Evolutionary conservation across 2,888 invertebrate species (phyloP).

Genomic region (Hirtodrosophila histrioides): DNA sequence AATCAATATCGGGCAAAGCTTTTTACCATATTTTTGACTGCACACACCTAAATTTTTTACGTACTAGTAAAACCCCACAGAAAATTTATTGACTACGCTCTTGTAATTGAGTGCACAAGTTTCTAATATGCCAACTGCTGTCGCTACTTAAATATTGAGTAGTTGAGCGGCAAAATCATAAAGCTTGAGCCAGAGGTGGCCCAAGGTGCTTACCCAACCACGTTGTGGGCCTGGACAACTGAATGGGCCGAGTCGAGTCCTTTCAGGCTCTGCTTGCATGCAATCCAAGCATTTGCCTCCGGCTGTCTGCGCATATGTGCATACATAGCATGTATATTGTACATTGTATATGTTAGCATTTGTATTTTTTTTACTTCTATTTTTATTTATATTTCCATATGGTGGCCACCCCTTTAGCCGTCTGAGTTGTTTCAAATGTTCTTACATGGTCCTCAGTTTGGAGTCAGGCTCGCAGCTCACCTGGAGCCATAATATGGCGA

Average conservation of each 20-base stretch:
- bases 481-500: slow-evolving; percentile 34
- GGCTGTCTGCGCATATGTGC: slow-evolving; percentile 50
- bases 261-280: slow-evolving; percentile 67
- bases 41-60: neutral
- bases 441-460: slow-evolving; percentile 25
- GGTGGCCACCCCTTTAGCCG: slow-evolving; percentile 40
- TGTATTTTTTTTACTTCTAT: slow-evolving; percentile 22
- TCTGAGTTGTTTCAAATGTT: slow-evolving; percentile 54
- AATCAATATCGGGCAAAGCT: too few species aligned
- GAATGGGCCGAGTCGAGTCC: slow-evolving; percentile 34
- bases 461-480: slow-evolving; percentile 18
- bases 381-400: slow-evolving; percentile 38
- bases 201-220: slow-evolving; percentile 26
- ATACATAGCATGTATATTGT: slow-evolving; percentile 1
- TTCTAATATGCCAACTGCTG: slow-evolving; percentile 35
- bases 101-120: slow-evolving; percentile 6
- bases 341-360: slow-evolving; percentile 23
- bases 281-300: slow-evolving; percentile 68
- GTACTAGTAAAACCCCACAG: neutral
- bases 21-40: too few species aligned
- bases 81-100: slow-evolving; percentile 8
- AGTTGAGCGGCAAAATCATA: slow-evolving; percentile 53
- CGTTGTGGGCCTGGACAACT: neutral
- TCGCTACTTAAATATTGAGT: slow-evolving; percentile 53
- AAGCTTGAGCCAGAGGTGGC: slow-evolving; percentile 37